Evolutionary conservation across 37 sponge, comb jelly and placozoan genomes (phyloP), one percentile per base, ranked within the genome.

Genomic region (Aplysina aerophoba): DNA sequence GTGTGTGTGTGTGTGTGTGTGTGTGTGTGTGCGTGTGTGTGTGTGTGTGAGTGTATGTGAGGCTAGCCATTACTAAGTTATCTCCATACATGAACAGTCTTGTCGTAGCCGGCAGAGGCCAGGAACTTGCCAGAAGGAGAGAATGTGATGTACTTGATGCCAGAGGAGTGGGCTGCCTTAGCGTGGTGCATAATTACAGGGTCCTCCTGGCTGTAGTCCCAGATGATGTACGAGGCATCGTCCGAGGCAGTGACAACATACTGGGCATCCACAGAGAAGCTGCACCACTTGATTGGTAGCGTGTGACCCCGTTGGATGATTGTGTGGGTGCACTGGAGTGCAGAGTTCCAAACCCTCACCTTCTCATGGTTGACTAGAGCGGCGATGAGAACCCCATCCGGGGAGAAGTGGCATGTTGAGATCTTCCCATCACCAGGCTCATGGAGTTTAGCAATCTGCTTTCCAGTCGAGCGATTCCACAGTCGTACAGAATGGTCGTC

Each of bases 381-480:
- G 8, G 92, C 95, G 22, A 95, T 87, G 21, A 95, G 61, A 13
- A 89, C 87, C 0, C 95, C 92, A 85, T 95, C 92, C 1, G 87
- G 90, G 15, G 90, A 91, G 63, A 92, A 95, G 40, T 89, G 87
- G 62, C 92, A 95, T 33, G 90, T 84, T 36, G 88, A 35, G 37
- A 92, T 68, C 16, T 82, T 74, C 55, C 85, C 85, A 65, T 85
- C 85, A 39, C 53, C 78, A 0, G 53, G 68, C 21, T 95, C 95
- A 35, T 77, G 83, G 40, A 95, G 62, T 25, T 90, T 92, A 19
- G 58, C 44, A 0, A 95, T 54, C 61, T 85, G 79, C 61, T 88
- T 95, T 4, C 87, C 88, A 13, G 95, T 83, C 16, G 85, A 83
- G 24, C 92, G 59, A 55, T 92, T 95, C 95, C 95, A 95, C 30